A percentile compares a stretch with the other conserved stretches of the same genome.
phyloP scores from a whole-genome alignment of 2,113 vertebrate species.

The Sylvilagus bachmani region DNA sequence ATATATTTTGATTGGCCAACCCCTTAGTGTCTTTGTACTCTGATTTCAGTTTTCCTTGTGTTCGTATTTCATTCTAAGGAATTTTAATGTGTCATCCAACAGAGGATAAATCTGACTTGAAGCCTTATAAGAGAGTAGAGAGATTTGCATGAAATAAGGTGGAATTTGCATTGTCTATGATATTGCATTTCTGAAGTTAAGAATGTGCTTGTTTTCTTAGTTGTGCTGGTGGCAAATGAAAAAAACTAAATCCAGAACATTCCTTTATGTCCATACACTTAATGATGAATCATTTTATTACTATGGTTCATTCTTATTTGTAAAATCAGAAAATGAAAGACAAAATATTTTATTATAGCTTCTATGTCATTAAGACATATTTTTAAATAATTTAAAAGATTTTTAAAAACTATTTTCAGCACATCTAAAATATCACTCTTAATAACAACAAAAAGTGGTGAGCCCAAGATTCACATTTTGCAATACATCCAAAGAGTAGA shows the following conservation, averaged over 20 bases:
- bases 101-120: not conserved
- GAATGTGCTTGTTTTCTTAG: constrained; percentile 1
- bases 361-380: not conserved
- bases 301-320: constrained; percentile 56
- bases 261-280: constrained; percentile 19
- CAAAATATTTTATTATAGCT: constrained; percentile 16
- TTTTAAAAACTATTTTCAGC: constrained; percentile 65
- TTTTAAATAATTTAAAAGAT: constrained; percentile 49
- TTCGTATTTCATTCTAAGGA: constrained; percentile 34
- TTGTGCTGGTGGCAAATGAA: constrained; percentile 39
- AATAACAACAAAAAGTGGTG: constrained; percentile 46
- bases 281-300: constrained; percentile 57
- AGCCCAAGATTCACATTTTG: constrained; percentile 51
- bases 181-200: constrained; percentile 5
- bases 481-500: constrained; percentile 55
- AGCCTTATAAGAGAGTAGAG: not conserved
- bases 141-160: not conserved
- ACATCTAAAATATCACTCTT: not conserved
- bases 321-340: constrained; percentile 44
- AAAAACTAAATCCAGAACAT: constrained; percentile 32
- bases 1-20: not conserved
- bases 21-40: not conserved
- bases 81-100: constrained; percentile 34
- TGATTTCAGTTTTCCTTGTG: constrained; percentile 51
- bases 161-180: not conserved